Evolutionary conservation across 1,140 invertebrate species (phyloP), one percentile per base, ranked within the genome.

Genomic region (Pseudomyrmex dendroicus): DNA sequence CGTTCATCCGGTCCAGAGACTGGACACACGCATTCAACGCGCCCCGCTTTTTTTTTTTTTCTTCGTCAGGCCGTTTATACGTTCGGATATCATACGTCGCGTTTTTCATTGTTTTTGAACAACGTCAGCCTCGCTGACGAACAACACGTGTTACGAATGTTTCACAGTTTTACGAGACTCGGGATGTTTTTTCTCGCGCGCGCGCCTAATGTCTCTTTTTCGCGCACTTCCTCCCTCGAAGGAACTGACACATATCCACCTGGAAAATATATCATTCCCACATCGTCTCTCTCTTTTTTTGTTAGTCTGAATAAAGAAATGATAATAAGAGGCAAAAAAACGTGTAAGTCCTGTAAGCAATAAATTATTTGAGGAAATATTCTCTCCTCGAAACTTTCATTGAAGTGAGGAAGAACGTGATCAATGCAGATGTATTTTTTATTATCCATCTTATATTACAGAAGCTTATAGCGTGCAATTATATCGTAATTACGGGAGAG

Each of bases 101-200:
- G 66, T 70, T 80, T 80, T 70, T 80, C 35, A 80, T 80, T 80
- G 54, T 80, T 80, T 80, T 80, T 80, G 15, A n/a, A 80, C 64
- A 70, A 70, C 54, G 54, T 61, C 66, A 80, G 22, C 8, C 17
- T 35, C 15, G 54, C n/a, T 20, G 54, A 13, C 20, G 54, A 46
- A 35, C 35, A 50, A 80, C 66, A 80, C 76, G 66, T 80, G 66
- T 72, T 70, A 46, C 76, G 66, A 61, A 12, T 46, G 64, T 48
- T 76, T 76, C 64, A 64, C 73, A 76, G 3, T 80, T 80, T 70
- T 72, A 80, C 66, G 66, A 50, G 56, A 70, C n/a, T 20, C 15
- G 25, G 76, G 22, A 70, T 13, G 22, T 78, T 80, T 80, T 74
- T 72, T 56, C 76, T 80, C 52, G 10, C 15, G 7, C 20, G 20